Percentiles rank a stretch among this genome's conserved stretches.
These are phyloP conservation scores for Lumbricus terrestris DNA, from an alignment of 2,888 invertebrate genomes.

Conservation along the genomic window DNA sequence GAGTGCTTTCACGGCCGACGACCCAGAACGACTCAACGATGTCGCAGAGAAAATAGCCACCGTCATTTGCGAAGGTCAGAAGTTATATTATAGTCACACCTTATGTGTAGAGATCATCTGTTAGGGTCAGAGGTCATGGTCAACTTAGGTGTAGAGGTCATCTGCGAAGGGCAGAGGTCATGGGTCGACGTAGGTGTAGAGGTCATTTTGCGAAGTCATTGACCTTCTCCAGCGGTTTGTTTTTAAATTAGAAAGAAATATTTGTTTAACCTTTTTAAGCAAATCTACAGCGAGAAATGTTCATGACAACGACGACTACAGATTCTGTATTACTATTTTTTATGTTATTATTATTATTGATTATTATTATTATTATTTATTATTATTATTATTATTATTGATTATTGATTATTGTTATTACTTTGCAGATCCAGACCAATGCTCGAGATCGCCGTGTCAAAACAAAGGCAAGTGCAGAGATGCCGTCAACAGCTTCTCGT, in stretches of 20 bases:
- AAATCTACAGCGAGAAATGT: too few relatives aligned
- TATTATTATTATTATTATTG: too few relatives aligned
- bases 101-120: too few relatives aligned
- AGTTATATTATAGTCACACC: background rate
- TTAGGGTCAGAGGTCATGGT: too few relatives aligned
- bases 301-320: background rate
- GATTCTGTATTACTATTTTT: background rate
- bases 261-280: too few relatives aligned
- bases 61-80: constrained; percentile 34
- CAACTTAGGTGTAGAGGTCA: too few relatives aligned
- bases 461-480: constrained; percentile 36
- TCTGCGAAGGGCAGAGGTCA: too few relatives aligned
- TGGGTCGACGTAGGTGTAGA: too few relatives aligned
- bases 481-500: constrained; percentile 30
- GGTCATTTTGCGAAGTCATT: too few relatives aligned
- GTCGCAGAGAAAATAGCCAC: constrained; percentile 32
- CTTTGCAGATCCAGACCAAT: constrained; percentile 32
- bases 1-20: constrained; percentile 25
- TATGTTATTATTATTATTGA: constrained; percentile 15
- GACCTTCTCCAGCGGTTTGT: too few relatives aligned
- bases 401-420: too few relatives aligned
- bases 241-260: too few relatives aligned
- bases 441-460: constrained; percentile 32
- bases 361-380: background rate
- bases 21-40: constrained; percentile 22